A percentile compares a stretch with the other conserved stretches of the same genome.
phyloP scores from a whole-genome alignment of 2,113 vertebrate genomes.

The Columbina picui region DNA sequence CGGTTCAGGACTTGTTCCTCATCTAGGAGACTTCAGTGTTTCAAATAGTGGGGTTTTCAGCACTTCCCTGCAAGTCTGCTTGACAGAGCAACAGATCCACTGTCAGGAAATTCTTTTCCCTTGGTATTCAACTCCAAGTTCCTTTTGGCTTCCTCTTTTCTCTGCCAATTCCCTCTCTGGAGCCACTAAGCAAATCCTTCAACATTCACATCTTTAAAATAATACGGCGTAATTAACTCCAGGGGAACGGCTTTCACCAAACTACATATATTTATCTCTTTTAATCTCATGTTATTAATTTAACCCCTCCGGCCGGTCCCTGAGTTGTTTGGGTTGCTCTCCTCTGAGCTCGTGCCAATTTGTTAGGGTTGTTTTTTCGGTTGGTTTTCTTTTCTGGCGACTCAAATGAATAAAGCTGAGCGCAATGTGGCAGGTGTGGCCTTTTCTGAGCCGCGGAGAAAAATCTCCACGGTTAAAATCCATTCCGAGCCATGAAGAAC shows the following conservation, averaged over 20 bases:
- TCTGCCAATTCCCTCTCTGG: slow-evolving; percentile 9
- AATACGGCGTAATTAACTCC: slow-evolving; percentile 8
- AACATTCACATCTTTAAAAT: slow-evolving; percentile 36
- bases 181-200: slow-evolving; percentile 24
- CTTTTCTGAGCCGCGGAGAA: background rate
- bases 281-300: slow-evolving; percentile 36
- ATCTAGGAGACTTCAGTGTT: background rate
- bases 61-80: background rate
- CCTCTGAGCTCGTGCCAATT: slow-evolving; percentile 39
- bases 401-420: background rate
- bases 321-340: slow-evolving; percentile 14
- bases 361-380: background rate
- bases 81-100: background rate
- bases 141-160: slow-evolving; percentile 38
- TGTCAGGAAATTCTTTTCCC: slow-evolving; percentile 4
- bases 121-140: background rate
- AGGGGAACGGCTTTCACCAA: slow-evolving; percentile 44
- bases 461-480: background rate
- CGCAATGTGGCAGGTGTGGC: background rate
- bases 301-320: slow-evolving; percentile 31
- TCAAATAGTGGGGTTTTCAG: background rate
- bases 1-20: background rate
- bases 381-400: background rate
- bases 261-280: slow-evolving; percentile 27
- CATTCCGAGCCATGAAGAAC: background rate